Base-by-base conservation (phyloP, 1,140 invertebrate species). In the Caerostris extrusa region DNA sequence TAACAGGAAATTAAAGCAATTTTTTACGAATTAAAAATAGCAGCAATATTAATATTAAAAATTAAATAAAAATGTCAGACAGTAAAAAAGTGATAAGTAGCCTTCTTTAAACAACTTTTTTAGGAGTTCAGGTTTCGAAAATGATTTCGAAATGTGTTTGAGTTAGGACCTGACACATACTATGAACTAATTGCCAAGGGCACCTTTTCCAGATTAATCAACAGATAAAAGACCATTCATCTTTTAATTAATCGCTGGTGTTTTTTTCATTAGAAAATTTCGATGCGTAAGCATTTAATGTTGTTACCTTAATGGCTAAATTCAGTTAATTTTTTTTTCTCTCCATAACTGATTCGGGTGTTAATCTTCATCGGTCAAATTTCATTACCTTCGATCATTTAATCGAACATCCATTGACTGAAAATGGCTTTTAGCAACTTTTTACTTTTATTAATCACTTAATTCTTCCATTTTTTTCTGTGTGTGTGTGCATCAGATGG, bases 191-290 rank as follows among this genome's bases (percentile, higher is more conserved):
- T 53, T 67, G 14, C 86, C 83, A n/a, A 4, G 7, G 57, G 83
- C 83, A 58, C 58, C 64, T 85, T 85, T 60, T 12, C 55, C 34
- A 64, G 86, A 88, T 88, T 88, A 88, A 88, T 88, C 86, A 88
- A 67, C 34, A 53, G 86, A 88, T 88, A 88, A 88, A 64, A 34
- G 50, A 53, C 50, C 86, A 88, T 88, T 64, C n/a, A 88, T 88
- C 86, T 88, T 64, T 67, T 88, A 88, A 88, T 88, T 67, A 88
- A 88, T 88, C 86, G 86, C 17, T 34, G 34, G 8, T 7, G 55
- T 85, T 50, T 19, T n/a, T 85, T 85, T 58, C 50, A 85, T 85
- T 58, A 85, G n/a, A 56, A 85, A 85, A 85, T 19, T 12, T 34
- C 14, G 83, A 60, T 58, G 55, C 56, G 57, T 14, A 85, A 85